A percentile compares a stretch with the other conserved stretches of the same genome.
Conservation (phyloP, 2,113 vertebrate genomes). For the Otis tarda region DNA sequence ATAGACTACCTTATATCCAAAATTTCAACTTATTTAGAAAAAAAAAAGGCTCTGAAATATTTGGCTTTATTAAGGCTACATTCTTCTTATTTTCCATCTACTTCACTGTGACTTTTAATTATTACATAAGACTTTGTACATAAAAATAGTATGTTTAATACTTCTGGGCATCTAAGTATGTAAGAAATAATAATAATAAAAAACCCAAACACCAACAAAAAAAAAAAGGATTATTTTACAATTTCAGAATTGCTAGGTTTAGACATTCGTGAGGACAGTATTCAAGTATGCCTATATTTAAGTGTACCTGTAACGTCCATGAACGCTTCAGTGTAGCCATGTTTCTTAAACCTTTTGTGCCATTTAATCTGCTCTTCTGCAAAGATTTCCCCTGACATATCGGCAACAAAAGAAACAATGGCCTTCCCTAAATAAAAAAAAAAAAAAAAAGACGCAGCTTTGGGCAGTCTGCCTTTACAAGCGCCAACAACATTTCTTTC, state of each 20-base stretch:
- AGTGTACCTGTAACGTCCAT: neutral
- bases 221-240: neutral
- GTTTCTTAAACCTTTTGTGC: slow-evolving; percentile 44
- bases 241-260: neutral
- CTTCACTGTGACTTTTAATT: neutral
- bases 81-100: neutral
- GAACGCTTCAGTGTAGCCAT: neutral
- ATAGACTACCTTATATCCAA: neutral
- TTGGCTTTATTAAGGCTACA: neutral
- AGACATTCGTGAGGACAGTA: neutral
- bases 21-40: neutral
- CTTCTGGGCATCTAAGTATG: neutral
- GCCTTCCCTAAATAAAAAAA: slow-evolving; percentile 48
- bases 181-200: neutral
- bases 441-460: slow-evolving; percentile 33
- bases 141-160: neutral
- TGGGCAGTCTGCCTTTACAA: slow-evolving; percentile 45
- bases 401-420: slow-evolving; percentile 59
- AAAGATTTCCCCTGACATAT: slow-evolving; percentile 41
- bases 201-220: accelerated
- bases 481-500: slow-evolving; percentile 36
- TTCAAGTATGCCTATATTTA: neutral
- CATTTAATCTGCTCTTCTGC: slow-evolving; percentile 47
- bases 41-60: neutral
- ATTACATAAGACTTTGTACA: neutral